phyloP scores from a whole-genome alignment of 2,888 invertebrate genomes.

The Syrphus vitripennis region DNA sequence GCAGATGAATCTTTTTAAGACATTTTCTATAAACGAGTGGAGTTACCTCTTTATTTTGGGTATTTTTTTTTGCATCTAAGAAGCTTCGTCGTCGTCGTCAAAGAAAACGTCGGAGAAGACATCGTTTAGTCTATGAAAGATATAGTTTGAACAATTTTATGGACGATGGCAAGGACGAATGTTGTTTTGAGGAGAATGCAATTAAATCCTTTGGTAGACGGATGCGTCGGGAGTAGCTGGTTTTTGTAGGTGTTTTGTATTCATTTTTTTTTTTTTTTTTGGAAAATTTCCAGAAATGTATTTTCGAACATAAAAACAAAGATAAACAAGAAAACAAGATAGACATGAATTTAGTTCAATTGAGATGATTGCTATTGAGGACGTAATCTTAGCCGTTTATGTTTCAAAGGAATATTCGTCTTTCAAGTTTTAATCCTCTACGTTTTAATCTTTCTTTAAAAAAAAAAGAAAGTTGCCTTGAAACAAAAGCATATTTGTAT shows the following conservation, averaged over 20 bases:
- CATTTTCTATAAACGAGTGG: background rate
- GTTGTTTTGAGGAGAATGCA: conserved; percentile 11
- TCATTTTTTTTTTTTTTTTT: background rate
- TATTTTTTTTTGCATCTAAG: background rate
- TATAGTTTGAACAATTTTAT: conserved; percentile 3
- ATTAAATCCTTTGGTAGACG: background rate
- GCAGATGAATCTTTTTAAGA: conserved; percentile 11
- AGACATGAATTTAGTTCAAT: background rate
- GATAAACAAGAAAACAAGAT: background rate
- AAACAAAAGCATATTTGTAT: background rate
- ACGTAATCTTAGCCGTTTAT: background rate
- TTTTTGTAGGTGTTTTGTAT: background rate
- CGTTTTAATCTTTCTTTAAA: background rate
- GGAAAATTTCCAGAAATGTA: conserved; percentile 12
- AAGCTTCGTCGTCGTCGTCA: background rate
- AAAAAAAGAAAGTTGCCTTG: background rate
- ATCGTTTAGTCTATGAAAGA: background rate
- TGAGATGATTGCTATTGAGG: background rate
- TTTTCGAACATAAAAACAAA: background rate
- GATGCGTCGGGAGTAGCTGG: background rate
- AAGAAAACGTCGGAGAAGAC: background rate
- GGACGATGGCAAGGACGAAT: conserved; percentile 43
- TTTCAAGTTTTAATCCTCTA: background rate
- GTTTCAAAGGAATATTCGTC: background rate
- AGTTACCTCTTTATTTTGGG: background rate